phyloP scores from a whole-genome alignment of 2,113 vertebrate genomes.

The Pomatostomus ruficeps region DNA sequence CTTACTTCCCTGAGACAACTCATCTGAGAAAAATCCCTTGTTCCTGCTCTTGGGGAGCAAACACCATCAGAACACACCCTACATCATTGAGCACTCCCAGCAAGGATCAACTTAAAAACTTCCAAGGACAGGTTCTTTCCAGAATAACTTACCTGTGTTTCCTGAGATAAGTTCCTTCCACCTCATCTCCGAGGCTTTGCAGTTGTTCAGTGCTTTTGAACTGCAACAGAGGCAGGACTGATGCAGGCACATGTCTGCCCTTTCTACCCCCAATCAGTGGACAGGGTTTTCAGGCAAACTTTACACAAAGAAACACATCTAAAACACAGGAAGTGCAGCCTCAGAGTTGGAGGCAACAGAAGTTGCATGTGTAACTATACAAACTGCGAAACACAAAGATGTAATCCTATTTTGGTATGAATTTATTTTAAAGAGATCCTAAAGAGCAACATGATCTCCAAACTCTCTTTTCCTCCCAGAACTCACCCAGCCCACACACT shows the following conservation, averaged over 20 bases:
- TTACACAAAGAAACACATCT: background rate
- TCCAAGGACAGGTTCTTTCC: background rate
- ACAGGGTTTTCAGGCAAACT: background rate
- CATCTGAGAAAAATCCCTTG: background rate
- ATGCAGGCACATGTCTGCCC: background rate
- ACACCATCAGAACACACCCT: background rate
- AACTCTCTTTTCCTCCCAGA: background rate
- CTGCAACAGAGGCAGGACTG: background rate
- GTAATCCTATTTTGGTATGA: background rate
- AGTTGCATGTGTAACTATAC: background rate
- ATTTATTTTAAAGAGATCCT: constrained; percentile 9
- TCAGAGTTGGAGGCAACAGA: background rate
- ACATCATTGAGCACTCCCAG: background rate
- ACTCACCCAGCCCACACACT: constrained; percentile 10
- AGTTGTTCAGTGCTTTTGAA: background rate
- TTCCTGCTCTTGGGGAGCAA: background rate
- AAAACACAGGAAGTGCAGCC: background rate
- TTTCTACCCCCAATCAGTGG: background rate
- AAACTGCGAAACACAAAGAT: background rate
- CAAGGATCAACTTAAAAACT: background rate
- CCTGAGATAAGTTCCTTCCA: background rate
- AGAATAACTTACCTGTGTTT: background rate
- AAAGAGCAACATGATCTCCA: background rate
- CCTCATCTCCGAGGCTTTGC: background rate
- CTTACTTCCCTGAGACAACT: background rate